Conservation (phyloP, 2,888 invertebrate genomes). For the Aspidiotus rigidus region DNA sequence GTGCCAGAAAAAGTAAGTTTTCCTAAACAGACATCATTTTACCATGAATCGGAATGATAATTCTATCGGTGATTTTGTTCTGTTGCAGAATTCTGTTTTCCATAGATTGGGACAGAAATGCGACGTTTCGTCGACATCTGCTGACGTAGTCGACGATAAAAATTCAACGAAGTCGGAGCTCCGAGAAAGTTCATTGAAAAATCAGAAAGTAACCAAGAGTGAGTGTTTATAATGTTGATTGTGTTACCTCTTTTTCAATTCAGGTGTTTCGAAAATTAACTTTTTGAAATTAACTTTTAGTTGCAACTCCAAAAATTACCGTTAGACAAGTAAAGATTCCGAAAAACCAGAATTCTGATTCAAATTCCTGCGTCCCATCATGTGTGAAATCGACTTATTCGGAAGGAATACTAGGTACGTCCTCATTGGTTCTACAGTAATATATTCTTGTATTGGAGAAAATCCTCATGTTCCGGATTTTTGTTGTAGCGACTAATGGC, state of each 20-base stretch:
- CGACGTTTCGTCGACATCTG: slow-evolving; percentile 20
- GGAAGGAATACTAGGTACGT: slow-evolving; percentile 24
- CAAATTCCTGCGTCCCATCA: slow-evolving; percentile 6
- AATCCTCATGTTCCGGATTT: background rate
- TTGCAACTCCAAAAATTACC: slow-evolving; percentile 8
- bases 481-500: slow-evolving; percentile 7
- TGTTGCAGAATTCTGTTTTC: slow-evolving; percentile 17
- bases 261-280: background rate
- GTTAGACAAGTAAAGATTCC: slow-evolving; percentile 13
- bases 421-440: background rate
- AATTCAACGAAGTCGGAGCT: slow-evolving; percentile 18
- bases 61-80: background rate
- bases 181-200: background rate
- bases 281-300: background rate
- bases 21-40: background rate
- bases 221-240: slow-evolving; percentile 1
- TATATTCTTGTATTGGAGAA: background rate
- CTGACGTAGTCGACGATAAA: slow-evolving; percentile 21
- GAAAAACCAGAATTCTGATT: background rate
- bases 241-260: background rate
- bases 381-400: slow-evolving; percentile 20
- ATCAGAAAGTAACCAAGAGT: slow-evolving; percentile 1
- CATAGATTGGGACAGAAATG: slow-evolving; percentile 26
- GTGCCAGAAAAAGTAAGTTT: slow-evolving; percentile 21
- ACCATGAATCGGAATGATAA: background rate